Evolutionary conservation across 2,888 invertebrate species (phyloP).

Genomic region (Orchesella flavescens): DNA sequence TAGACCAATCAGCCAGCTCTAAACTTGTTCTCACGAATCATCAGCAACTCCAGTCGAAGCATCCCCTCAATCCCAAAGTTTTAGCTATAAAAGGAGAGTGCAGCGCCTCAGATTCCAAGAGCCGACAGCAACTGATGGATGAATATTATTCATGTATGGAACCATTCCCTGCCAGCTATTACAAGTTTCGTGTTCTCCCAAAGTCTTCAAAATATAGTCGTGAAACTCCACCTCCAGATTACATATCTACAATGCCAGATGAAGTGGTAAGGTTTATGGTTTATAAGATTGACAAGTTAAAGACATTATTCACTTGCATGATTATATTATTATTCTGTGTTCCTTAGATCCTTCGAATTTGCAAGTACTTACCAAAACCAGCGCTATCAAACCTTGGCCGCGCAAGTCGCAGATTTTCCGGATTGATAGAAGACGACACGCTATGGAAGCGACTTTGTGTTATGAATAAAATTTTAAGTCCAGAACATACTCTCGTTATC

Average conservation of each 20-base stretch:
- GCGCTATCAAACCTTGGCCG: slow-evolving; percentile 82
- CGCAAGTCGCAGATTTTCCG: slow-evolving; percentile 85
- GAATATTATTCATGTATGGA: background rate
- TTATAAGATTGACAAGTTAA: background rate
- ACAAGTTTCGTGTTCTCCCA: background rate
- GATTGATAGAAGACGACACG: slow-evolving; percentile 87
- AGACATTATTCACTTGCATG: background rate
- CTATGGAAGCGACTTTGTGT: slow-evolving; percentile 90
- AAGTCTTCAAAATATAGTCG: slow-evolving; percentile 2
- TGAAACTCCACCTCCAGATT: slow-evolving; percentile 17
- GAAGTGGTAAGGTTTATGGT: slow-evolving; percentile 80
- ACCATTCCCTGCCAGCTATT: background rate
- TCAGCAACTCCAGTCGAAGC: background rate
- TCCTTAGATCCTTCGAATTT: slow-evolving; percentile 76
- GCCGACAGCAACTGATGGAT: slow-evolving; percentile 1
- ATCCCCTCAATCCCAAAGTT: background rate
- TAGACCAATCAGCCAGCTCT: slow-evolving; percentile 1
- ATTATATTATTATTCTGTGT: background rate
- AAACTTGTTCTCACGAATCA: slow-evolving; percentile 23
- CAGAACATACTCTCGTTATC: slow-evolving; percentile 83
- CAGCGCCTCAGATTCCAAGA: background rate
- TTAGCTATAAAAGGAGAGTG: background rate
- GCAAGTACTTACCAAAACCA: slow-evolving; percentile 87
- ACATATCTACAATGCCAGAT: slow-evolving; percentile 80
- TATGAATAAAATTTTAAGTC: slow-evolving; percentile 79